Base-by-base conservation (phyloP, 2,797 vertebrate genomes). In the Lagodon rhomboides region DNA sequence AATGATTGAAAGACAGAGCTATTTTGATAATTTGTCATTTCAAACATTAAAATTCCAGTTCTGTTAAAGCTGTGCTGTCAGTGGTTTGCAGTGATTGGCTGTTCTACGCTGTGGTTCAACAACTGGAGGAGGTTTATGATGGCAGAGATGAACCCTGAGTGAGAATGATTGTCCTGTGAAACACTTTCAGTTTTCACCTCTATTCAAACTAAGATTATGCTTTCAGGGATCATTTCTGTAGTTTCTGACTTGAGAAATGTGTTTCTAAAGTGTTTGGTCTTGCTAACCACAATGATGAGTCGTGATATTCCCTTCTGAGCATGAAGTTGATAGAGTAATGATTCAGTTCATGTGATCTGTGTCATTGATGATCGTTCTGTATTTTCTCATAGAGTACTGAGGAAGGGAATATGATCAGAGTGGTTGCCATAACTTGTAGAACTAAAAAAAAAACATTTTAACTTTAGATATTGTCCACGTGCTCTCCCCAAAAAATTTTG, bases 181-280 rank as follows among this genome's bases (percentile, higher is more conserved):
- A 15, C 0, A 18, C 0, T 0, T 8, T 0, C 23, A 1, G 2
- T 12, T 0, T 15, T 15, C 5, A 2, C 0, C 2, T 0, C 0
- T 0, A 0, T 5, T 2, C 15, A 12, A 13, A 20, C 38, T 85
- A 93, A 93, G 89, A 25, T 13, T 54, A 16, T 25, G 25, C 22
- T 54, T 25, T 54, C 51, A 54, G 51, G 22, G 22, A 15, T 54
- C 12, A 15, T 23, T 25, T 47, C 16, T 47, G 8, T 47, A 18
- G 17, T 47, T 47, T 17, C 16, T 47, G 16, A 47, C 2, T 46
- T 47, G 46, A 18, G 17, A 50, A 51, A 51, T n/a, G 7, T n/a
- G 49, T 51, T 50, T 50, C 49, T 50, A 50, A 50, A 50, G 49
- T n/a, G 11, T 51, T 51, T 51, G 50, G 50, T 51, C n/a, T 51